phyloP scores from a whole-genome alignment of 2,888 invertebrate species.

The Pharmacophagus antenor region DNA sequence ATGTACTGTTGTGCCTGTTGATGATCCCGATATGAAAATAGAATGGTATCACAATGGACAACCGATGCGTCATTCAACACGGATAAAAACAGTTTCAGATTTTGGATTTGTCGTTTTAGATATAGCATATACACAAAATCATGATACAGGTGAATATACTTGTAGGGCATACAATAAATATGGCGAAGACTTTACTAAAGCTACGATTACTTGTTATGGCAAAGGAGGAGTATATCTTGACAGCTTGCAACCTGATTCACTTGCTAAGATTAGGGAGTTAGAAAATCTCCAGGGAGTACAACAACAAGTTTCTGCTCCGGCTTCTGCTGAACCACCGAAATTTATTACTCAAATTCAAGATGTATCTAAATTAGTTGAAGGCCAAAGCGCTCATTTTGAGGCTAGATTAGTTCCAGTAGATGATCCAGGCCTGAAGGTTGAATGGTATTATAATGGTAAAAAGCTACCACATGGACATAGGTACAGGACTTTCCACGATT shows the following conservation, averaged over 20 bases:
- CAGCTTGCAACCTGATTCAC: constrained; percentile 93
- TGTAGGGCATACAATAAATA: constrained; percentile 95
- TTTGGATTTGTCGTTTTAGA: constrained; percentile 97
- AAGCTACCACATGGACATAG: constrained; percentile 96
- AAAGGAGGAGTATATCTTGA: constrained; percentile 93
- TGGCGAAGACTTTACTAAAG: constrained; percentile 93
- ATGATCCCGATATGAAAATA: constrained; percentile 95
- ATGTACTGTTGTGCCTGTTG: constrained; percentile 95
- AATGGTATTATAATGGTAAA: constrained; percentile 97
- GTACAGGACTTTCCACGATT: constrained; percentile 98
- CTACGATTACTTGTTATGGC: constrained; percentile 91
- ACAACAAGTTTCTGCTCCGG: constrained; percentile 82
- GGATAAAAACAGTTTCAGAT: constrained; percentile 96
- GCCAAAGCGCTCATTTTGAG: constrained; percentile 96
- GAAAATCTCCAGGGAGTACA: constrained; percentile 87
- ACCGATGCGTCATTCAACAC: constrained; percentile 91
- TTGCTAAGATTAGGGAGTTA: constrained; percentile 92
- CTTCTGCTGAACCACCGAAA: constrained; percentile 91
- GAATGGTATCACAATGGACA: constrained; percentile 98
- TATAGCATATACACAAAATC: constrained; percentile 95
- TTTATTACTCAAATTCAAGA: constrained; percentile 94
- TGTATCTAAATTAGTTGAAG: constrained; percentile 93
- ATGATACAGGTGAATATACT: constrained; percentile 95
- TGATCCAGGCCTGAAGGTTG: constrained; percentile 96
- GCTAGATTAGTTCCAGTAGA: constrained; percentile 95